phyloP scores from a whole-genome alignment of 1,140 invertebrate species.

The Zaprionus ornatus region DNA sequence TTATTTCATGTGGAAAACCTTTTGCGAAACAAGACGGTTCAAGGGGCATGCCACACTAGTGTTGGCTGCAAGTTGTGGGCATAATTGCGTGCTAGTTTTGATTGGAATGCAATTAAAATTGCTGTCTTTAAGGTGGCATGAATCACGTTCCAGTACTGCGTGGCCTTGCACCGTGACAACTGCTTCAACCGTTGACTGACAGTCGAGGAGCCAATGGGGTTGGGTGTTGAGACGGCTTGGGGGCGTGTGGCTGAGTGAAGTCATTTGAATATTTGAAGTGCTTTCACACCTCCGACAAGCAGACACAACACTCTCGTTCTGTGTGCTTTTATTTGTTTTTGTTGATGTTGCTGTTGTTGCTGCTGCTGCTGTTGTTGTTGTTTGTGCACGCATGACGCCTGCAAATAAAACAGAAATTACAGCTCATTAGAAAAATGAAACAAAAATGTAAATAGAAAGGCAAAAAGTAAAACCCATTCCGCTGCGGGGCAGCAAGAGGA shows the following conservation, averaged over 20 bases:
- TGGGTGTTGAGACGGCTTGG: no score
- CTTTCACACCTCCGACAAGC: constrained; percentile 67
- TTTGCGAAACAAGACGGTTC: neutral
- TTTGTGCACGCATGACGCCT: constrained; percentile 78
- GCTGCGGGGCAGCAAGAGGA: constrained; percentile 40
- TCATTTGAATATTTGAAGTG: constrained; percentile 78
- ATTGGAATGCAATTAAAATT: constrained; percentile 72
- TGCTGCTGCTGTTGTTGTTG: constrained; percentile 47
- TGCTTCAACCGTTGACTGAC: constrained; percentile 1
- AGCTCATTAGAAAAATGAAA: constrained; percentile 82
- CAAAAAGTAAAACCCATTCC: constrained; percentile 27
- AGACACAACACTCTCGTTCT: constrained; percentile 24
- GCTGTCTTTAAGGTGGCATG: constrained; percentile 21
- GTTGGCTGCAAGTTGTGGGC: neutral
- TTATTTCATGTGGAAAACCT: neutral
- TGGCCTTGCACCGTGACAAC: constrained; percentile 40
- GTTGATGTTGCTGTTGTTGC: constrained; percentile 35
- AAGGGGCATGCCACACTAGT: neutral
- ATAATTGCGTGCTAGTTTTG: constrained; percentile 13
- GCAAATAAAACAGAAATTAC: constrained; percentile 81
- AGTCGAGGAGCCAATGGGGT: neutral
- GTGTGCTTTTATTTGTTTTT: constrained; percentile 6
- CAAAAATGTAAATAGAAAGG: constrained; percentile 68
- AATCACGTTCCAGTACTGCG: constrained; percentile 9
- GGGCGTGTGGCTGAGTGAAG: neutral